A percentile compares a stretch with the other conserved stretches of the same genome.
Evolutionary conservation across 2,888 invertebrate genomes (phyloP).

Genomic region (Acrobasis suavella): DNA sequence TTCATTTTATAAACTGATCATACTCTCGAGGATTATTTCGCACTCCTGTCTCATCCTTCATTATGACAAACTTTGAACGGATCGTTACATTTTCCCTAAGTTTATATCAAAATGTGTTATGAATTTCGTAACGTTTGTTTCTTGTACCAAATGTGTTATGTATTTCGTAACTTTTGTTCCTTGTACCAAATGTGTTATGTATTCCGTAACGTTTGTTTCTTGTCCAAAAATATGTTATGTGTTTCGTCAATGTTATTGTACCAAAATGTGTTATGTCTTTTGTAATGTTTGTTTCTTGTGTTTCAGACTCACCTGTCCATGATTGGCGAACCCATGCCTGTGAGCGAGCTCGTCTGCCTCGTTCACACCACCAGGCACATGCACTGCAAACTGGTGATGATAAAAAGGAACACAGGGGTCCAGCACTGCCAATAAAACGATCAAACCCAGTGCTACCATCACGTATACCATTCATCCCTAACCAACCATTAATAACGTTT

Average conservation of each 20-base stretch:
- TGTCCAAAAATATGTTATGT: too few species aligned
- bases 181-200: too few species aligned
- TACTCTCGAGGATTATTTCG: too few species aligned
- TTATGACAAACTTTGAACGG: too few species aligned
- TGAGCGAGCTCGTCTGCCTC: conserved; percentile 69
- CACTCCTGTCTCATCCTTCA: too few species aligned
- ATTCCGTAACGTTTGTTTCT: too few species aligned
- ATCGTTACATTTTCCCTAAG: too few species aligned
- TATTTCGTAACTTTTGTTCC: too few species aligned
- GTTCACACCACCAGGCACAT: conserved; percentile 62
- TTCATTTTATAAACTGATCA: too few species aligned
- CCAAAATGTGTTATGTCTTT: neutral
- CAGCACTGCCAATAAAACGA: conserved; percentile 70
- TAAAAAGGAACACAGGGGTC: conserved; percentile 73
- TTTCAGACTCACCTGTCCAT: conserved; percentile 65
- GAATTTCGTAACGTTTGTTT: too few species aligned
- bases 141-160: too few species aligned
- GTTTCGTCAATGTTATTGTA: neutral
- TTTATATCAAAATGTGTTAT: too few species aligned
- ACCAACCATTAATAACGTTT: conserved; percentile 5
- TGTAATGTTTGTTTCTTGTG: neutral
- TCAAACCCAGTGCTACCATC: conserved; percentile 67
- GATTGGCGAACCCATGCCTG: conserved; percentile 74
- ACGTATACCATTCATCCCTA: conserved; percentile 65
- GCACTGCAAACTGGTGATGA: conserved; percentile 72